Evolutionary conservation across 2,113 vertebrate genomes (phyloP), one percentile per base, ranked within the genome.

Genomic region (Trematomus loennbergii): DNA sequence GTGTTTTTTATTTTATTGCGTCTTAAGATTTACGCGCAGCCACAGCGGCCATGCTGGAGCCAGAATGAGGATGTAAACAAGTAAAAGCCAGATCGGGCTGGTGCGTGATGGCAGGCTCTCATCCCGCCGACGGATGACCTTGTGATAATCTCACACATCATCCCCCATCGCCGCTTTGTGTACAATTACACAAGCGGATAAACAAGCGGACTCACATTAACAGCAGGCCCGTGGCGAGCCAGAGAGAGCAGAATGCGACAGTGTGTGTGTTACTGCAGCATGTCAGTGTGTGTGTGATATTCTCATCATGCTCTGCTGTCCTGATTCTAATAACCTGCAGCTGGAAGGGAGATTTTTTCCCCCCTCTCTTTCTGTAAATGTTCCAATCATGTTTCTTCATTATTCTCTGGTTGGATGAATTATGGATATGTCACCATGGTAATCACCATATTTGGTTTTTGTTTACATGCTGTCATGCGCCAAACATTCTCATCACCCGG

Each of bases 381-480:
- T 15, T 82, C 68, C 48, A 74, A 81, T 83, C 65, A 69, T 88
- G 80, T 73, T 82, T 82, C 46, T 85, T 72, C 82, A 80, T 84
- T 77, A 88, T 90, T 82, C 66, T 82, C 72, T 70, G 82, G 69
- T 69, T 85, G 82, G 87, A 87, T 89, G 85, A 77, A 87, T 84
- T 87, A 85, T 89, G 79, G 59, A 85, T 79, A 75, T 90, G 88
- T 93, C 69, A 87, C 87, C 90, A 92, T 93, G 89, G 88, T 76
- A 76, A 92, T 93, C 92, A 93, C 89, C 90, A 90, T 88, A 89
- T 93, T 93, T 93, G 89, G 78, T 92, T 93, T 94, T 91, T 93
- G 92, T 93, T 94, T 92, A 93, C 92, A 93, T 94, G 90, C 93
- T 94, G 88, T 94, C 91, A 93, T 92, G 91, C 89, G 69, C 92